A percentile compares a stretch with the other conserved stretches of the same genome.
Evolutionary conservation across 2,797 vertebrate genomes (phyloP).

Genomic region (Onychomys arenicola): DNA sequence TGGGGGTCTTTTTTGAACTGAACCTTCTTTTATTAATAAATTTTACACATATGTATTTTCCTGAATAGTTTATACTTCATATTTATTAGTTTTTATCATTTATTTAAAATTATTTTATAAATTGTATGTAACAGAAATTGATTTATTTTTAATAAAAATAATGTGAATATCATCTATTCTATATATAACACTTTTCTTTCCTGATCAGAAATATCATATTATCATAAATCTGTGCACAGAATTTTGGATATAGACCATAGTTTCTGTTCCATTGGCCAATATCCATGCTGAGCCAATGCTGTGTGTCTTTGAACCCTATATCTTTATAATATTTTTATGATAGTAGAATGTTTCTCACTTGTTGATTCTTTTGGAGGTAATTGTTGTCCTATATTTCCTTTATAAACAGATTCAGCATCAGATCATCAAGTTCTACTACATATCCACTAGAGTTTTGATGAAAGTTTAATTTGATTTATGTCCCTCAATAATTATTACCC

Average conservation of each 20-base stretch:
- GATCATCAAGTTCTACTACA: background rate
- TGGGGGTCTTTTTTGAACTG: background rate
- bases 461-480: background rate
- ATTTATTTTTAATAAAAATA: background rate
- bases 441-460: background rate
- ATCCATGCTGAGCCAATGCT: background rate
- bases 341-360: background rate
- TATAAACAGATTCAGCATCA: background rate
- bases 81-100: background rate
- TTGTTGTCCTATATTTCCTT: background rate
- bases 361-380: background rate
- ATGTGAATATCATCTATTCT: background rate
- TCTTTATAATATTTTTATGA: background rate
- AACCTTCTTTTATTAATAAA: background rate
- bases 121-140: background rate
- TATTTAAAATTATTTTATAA: slow-evolving; percentile 7
- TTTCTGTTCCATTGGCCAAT: background rate
- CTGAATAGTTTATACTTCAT: background rate
- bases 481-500: background rate
- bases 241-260: background rate
- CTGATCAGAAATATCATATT: background rate
- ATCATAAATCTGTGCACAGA: background rate
- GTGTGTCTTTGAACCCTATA: background rate
- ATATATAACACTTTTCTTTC: background rate
- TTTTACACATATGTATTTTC: background rate